Base-by-base conservation (phyloP, 1,140 invertebrate species). In the Scaptodrosophila lebanonensis region DNA sequence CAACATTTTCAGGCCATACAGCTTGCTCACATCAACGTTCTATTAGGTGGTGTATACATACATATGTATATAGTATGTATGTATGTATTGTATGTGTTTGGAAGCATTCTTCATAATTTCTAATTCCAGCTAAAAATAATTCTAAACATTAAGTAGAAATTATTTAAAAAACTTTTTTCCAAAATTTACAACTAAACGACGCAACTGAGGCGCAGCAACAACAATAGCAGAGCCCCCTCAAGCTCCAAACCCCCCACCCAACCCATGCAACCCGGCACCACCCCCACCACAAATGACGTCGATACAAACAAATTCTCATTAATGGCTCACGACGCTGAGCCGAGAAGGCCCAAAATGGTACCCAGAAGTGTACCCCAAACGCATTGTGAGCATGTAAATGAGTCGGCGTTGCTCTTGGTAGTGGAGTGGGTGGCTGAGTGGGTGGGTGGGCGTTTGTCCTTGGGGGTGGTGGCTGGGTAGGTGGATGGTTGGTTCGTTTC, bases 301-400 rank as follows among this genome's bases (percentile, higher is more conserved):
- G 75, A 79, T 79, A 79, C 69, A 79, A 79, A 79, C 75, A 79
- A 79, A 82, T 79, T 79, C 75, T 79, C 75, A 79, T 79, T 79
- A 79, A 82, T 82, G 75, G 67, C 48, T 36, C 63, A 53, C 48
- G 65, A 61, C 56, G 58, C 65, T 51, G 48, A 54, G 42, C 27
- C 47, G 40, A 54, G 15, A 76, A 57, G 48, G 39, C 53, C 49
- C 64, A 50, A 82, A 79, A 63, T 54, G 39, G 35, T 48, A 66
- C 73, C 76, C 65, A 39, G 32, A 49, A 51, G 64, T 42, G 54
- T 44, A 27, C 33, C 36, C 40, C 59, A 20, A 66, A 20, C 50
- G 42, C 57, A 73, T 66, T 72, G 39, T 42, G 20, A 62, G 73
- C 76, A 79, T 79, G 75, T 82, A 79, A 79, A 79, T 79, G 75